Evolutionary conservation across 2,797 vertebrate genomes (phyloP).

Genomic region (Enteromius mattozi): DNA sequence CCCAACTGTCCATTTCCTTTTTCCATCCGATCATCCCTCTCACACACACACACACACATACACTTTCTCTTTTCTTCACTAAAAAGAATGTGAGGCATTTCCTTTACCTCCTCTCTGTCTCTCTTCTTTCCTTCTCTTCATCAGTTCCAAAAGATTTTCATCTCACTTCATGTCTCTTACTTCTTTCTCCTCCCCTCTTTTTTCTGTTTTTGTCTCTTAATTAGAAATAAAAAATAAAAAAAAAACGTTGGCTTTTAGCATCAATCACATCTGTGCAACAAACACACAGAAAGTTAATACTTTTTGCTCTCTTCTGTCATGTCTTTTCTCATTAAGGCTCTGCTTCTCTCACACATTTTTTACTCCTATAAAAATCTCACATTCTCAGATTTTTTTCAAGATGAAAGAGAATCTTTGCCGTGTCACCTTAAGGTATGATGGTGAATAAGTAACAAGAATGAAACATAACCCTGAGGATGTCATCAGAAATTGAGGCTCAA

Average conservation of each 20-base stretch:
- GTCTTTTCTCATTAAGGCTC: slow-evolving; percentile 7
- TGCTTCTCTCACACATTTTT: not conserved
- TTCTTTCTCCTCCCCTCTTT: slow-evolving; percentile 73
- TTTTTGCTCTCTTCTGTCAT: not conserved
- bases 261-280: not conserved
- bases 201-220: slow-evolving; percentile 64
- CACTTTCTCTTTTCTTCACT: slow-evolving; percentile 6
- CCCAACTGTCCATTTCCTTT: slow-evolving; percentile 7
- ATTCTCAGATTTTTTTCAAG: slow-evolving; percentile 51
- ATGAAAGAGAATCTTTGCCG: slow-evolving; percentile 11
- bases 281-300: slow-evolving; percentile 5
- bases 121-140: not conserved
- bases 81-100: slow-evolving; percentile 39
- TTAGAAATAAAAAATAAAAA: not conserved
- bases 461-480: not conserved
- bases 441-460: not conserved
- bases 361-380: slow-evolving; percentile 7
- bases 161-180: slow-evolving; percentile 58
- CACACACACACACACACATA: not conserved
- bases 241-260: not conserved
- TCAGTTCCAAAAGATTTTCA: not conserved
- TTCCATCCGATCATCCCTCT: not conserved
- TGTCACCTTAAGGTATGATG: slow-evolving; percentile 11
- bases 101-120: slow-evolving; percentile 20
- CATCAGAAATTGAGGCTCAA: not conserved